Evolutionary conservation across 2,113 vertebrate species (phyloP).

Genomic region (Syrrhaptes paradoxus): DNA sequence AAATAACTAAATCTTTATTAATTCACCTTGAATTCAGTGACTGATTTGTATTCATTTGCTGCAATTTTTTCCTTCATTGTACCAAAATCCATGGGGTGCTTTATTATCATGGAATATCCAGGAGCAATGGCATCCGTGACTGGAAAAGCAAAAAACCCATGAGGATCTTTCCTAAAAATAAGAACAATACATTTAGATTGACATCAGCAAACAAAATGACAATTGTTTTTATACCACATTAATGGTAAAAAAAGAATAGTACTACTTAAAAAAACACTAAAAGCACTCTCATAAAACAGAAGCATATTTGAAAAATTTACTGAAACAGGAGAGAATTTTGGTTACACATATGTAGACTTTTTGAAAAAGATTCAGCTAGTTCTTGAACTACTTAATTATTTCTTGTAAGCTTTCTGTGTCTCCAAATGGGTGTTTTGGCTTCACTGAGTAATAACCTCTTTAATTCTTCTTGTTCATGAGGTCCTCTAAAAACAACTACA

Average conservation of each 20-base stretch:
- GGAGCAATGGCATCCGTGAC: constrained; percentile 98
- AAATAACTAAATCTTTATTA: not conserved
- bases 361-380: not conserved
- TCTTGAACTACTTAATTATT: not conserved
- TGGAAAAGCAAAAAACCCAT: constrained; percentile 96
- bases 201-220: not conserved
- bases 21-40: constrained; percentile 96
- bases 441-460: not conserved
- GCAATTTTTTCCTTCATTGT: constrained; percentile 96
- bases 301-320: not conserved
- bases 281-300: not conserved
- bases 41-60: constrained; percentile 94
- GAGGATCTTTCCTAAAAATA: constrained; percentile 90
- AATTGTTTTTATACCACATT: not conserved
- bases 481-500: not conserved
- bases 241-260: not conserved
- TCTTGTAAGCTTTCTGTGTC: not conserved
- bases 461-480: not conserved
- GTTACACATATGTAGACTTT: not conserved
- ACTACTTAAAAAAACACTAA: not conserved
- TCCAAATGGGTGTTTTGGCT: not conserved
- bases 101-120: constrained; percentile 98
- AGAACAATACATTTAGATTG: constrained; percentile 7
- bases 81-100: constrained; percentile 99
- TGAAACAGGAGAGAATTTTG: not conserved